A percentile compares a stretch with the other conserved stretches of the same genome.
phyloP scores from a whole-genome alignment of 2,888 invertebrate genomes.

The Malachius bipustulatus region DNA sequence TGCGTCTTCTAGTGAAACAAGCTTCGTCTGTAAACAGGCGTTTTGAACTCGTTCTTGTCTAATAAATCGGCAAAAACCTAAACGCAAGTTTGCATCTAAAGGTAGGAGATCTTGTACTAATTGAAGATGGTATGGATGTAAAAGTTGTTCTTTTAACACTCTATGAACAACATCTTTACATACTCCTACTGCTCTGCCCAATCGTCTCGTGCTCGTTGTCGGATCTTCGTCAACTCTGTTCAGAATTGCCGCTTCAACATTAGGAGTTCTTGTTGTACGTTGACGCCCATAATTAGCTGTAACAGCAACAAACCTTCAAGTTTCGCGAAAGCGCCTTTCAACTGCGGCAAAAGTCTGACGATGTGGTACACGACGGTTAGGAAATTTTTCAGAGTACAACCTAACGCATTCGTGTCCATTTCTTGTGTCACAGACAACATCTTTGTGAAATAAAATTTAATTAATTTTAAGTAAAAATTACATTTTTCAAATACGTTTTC shows the following conservation, averaged over 20 bases:
- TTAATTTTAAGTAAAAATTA: too few species aligned
- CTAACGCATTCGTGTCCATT: constrained; percentile 4
- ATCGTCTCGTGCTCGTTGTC: background rate
- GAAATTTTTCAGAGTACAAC: constrained; percentile 1
- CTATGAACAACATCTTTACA: background rate
- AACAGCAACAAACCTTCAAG: constrained; percentile 1
- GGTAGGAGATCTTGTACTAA: background rate
- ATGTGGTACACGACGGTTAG: constrained; percentile 3
- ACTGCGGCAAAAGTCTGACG: constrained; percentile 6
- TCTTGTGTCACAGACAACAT: background rate
- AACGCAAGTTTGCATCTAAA: background rate
- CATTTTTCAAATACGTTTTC: too few species aligned
- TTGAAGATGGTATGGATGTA: constrained; percentile 1
- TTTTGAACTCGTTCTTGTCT: background rate
- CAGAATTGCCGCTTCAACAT: constrained; percentile 1
- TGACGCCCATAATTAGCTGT: constrained; percentile 1
- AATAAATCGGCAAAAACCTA: constrained; percentile 1
- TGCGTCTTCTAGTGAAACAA: constrained; percentile 6
- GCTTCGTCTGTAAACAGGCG: constrained; percentile 7
- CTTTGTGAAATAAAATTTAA: too few species aligned
- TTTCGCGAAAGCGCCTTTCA: constrained; percentile 1
- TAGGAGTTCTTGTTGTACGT: background rate
- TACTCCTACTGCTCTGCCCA: background rate
- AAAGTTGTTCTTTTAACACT: background rate
- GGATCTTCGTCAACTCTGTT: background rate